Evolutionary conservation across 2,888 invertebrate species (phyloP).

Genomic region (Trichopoda pennipes): DNA sequence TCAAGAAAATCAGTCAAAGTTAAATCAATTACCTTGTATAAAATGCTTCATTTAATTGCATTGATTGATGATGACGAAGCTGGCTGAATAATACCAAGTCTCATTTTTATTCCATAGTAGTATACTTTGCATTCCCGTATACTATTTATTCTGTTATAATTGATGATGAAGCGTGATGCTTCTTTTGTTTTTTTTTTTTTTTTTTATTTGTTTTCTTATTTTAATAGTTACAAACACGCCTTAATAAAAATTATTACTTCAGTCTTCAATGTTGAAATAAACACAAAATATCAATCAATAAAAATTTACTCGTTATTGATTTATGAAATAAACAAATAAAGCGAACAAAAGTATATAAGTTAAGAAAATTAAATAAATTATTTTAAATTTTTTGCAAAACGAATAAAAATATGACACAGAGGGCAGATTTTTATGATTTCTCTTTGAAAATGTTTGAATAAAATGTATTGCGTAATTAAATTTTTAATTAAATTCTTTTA

Average conservation of each 20-base stretch:
- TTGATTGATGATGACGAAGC: conserved; percentile 63
- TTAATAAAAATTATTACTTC: conserved; percentile 52
- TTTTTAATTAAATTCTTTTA: no score
- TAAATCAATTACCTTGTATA: conserved; percentile 65
- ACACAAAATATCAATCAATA: conserved; percentile 46
- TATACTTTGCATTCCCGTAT: conserved; percentile 4
- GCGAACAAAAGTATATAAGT: conserved; percentile 7
- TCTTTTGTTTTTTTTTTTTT: neutral
- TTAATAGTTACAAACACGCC: conserved; percentile 46
- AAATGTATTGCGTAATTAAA: no score
- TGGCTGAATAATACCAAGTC: conserved; percentile 47
- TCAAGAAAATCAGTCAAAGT: conserved; percentile 57
- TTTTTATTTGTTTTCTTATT: neutral
- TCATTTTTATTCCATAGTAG: neutral
- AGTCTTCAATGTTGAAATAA: conserved; percentile 45
- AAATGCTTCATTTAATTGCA: conserved; percentile 69
- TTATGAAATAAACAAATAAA: conserved; percentile 10
- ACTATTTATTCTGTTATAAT: conserved; percentile 33
- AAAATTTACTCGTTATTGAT: conserved; percentile 52
- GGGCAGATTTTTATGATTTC: neutral
- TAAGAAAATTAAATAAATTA: conserved; percentile 17
- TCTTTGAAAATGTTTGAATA: neutral
- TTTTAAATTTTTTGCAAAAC: neutral
- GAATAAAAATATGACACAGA: neutral
- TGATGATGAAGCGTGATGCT: conserved; percentile 49